Base-by-base conservation (phyloP, 37 sponge, comb jelly and placozoan genomes). In the Beroe ovata region DNA sequence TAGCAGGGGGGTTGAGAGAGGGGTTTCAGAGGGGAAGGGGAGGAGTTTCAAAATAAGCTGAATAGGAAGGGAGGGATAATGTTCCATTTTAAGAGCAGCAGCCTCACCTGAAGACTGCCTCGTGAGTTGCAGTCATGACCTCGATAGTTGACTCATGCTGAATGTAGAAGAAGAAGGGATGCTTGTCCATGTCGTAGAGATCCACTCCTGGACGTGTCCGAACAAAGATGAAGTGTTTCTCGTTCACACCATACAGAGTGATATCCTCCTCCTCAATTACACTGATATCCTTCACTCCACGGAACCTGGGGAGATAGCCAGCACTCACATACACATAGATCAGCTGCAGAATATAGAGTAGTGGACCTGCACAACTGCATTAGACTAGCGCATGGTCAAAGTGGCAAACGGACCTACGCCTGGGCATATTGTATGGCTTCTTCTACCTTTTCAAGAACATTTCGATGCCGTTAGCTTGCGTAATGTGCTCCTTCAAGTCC, bases 151-250 rank as follows among this genome's bases (percentile, higher is more conserved):
- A 62, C 29, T 21, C 23, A 23, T 62, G 63, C 21, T 62, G 63
- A 16, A 62, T 62, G 23, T 62, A 21, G 63, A 28, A 62, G 63
- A 62, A 25, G 29, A 62, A 62, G 23, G 63, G 63, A 25, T 62
- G 63, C 63, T 62, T 25, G 23, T 62, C 63, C 63, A 62, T 62
- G 29, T 62, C 29, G 63, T 62, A 62, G 63, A 62, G 63, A 62
- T 62, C 63, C 23, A 62, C 63, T 4, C 63, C 63, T 20, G 63
- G 63, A n/a, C 20, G 8, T 16, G 63, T 62, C 21, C 63, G 8
- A 20, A 62, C 63, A 16, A 62, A 62, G 23, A 62, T 25, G 29
- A 62, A 62, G 28, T 62, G 28, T 16, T 62, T 25, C 63, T 62
- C 63, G 29, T 21, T 28, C 19, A 62, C 63, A 20, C 28, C 63